Percentiles rank a stretch among this genome's conserved stretches.
These are phyloP conservation scores for Cacoxenus indagator DNA, from an alignment of 2,888 invertebrate species.

Conservation along the genomic window DNA sequence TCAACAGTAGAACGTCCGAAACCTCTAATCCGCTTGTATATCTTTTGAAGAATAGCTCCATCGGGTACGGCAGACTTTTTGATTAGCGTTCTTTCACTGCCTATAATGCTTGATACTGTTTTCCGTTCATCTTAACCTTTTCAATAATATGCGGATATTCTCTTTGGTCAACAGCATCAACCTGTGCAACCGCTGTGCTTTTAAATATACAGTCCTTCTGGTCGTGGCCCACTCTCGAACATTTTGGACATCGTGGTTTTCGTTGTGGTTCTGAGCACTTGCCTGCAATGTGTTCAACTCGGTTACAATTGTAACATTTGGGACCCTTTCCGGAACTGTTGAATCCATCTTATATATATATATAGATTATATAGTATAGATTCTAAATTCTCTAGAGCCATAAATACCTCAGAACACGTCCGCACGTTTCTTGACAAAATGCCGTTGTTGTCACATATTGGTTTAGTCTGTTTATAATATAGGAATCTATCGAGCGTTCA, in stretches of 20 bases:
- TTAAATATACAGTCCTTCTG: background rate
- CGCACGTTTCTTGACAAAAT: background rate
- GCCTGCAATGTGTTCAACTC: background rate
- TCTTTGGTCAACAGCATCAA: background rate
- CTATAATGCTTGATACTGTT: background rate
- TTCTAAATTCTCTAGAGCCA: too few species aligned
- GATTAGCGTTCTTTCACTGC: too few species aligned
- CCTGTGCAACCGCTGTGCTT: background rate
- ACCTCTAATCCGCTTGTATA: constrained; percentile 26
- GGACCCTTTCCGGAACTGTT: too few species aligned
- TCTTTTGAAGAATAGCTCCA: background rate
- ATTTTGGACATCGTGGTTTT: background rate
- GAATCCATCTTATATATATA: background rate
- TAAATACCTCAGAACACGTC: background rate
- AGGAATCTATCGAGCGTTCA: background rate
- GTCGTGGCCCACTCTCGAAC: background rate
- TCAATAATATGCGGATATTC: background rate
- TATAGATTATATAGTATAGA: background rate
- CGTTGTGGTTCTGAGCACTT: background rate
- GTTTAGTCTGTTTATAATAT: background rate
- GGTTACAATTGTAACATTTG: too few species aligned
- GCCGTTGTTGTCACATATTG: background rate
- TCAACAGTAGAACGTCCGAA: constrained; percentile 34
- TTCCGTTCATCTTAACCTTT: background rate
- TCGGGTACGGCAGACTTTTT: constrained; percentile 17